These are phyloP conservation scores for Rhopalosiphum padi DNA, from an alignment of 1,140 invertebrate genomes.

Conservation along the genomic window DNA sequence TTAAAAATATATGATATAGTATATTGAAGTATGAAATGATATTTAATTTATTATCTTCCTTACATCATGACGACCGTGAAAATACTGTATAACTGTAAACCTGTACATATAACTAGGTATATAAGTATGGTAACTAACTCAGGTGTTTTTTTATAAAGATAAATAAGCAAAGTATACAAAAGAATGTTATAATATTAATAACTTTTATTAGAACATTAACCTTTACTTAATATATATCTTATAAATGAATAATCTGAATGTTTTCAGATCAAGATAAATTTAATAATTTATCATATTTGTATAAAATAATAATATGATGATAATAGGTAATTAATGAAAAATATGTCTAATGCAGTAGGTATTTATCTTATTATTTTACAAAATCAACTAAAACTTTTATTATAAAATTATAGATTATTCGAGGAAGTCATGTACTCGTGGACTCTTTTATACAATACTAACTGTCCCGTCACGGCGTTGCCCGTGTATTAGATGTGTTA, in stretches of 20 bases:
- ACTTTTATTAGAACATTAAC: neutral
- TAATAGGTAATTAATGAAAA: neutral
- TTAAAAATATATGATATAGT: neutral
- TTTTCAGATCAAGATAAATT: too few relatives aligned
- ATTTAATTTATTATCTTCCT: slow-evolving; percentile 6
- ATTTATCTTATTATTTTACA: neutral
- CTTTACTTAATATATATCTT: neutral
- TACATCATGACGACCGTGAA: neutral
- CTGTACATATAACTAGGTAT: neutral
- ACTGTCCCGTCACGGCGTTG: too few relatives aligned
- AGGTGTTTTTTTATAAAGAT: neutral
- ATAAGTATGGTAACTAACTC: neutral
- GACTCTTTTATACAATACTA: too few relatives aligned
- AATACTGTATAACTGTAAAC: neutral
- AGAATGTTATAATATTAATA: neutral
- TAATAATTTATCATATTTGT: neutral
- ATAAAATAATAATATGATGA: too few relatives aligned
- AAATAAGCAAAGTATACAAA: neutral
- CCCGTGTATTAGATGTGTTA: too few relatives aligned
- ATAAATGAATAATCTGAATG: too few relatives aligned
- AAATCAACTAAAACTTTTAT: neutral
- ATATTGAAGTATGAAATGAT: neutral
- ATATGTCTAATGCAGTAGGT: neutral
- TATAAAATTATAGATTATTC: too few relatives aligned
- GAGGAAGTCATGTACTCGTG: too few relatives aligned